Evolutionary conservation across 2,113 vertebrate species (phyloP).

Genomic region (Pteropus alecto): DNA sequence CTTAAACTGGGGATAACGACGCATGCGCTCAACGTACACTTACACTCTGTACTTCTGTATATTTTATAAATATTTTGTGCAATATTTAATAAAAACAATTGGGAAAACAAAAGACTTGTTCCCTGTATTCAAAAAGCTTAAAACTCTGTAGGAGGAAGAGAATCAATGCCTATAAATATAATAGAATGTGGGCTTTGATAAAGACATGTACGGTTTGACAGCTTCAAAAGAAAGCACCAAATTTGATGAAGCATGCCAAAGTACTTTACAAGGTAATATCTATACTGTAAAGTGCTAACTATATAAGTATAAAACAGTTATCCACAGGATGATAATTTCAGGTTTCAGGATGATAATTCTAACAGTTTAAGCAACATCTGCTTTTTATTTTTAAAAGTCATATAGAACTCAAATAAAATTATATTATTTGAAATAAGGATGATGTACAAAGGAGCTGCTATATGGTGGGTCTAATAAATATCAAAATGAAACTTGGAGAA

Average conservation of each 20-base stretch:
- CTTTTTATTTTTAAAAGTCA: background rate
- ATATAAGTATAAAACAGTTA: background rate
- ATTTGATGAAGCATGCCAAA: background rate
- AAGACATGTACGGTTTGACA: background rate
- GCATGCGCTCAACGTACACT: background rate
- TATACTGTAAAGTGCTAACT: background rate
- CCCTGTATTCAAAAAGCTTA: background rate
- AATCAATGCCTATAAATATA: background rate
- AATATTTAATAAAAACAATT: background rate
- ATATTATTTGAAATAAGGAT: background rate
- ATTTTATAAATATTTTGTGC: background rate
- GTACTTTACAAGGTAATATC: background rate
- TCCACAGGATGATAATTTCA: background rate
- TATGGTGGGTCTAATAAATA: background rate
- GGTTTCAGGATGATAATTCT: background rate
- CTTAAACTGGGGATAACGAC: background rate
- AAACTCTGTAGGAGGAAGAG: background rate
- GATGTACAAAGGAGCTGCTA: background rate
- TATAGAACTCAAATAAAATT: background rate
- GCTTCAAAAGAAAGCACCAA: background rate
- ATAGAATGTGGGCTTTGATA: background rate
- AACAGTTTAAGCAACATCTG: background rate
- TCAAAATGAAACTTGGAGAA: background rate
- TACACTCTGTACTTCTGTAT: background rate
- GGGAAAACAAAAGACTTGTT: background rate